phyloP scores from a whole-genome alignment of 2,797 vertebrate species.

The Eulemur coronatus region DNA sequence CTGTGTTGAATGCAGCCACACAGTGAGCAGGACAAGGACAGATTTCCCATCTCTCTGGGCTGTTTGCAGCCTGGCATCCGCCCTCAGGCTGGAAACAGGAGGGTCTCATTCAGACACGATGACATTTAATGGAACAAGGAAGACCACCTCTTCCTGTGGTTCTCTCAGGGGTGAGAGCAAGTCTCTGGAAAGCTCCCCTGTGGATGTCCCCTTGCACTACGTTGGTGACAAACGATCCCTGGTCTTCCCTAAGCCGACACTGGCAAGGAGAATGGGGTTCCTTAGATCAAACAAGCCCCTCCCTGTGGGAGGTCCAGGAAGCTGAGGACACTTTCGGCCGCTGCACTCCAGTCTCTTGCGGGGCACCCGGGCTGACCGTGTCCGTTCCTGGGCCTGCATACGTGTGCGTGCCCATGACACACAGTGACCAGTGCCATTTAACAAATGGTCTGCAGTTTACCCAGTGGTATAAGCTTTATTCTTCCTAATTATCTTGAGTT shows the following conservation, averaged over 20 bases:
- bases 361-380: fast-evolving
- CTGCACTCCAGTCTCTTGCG: background rate
- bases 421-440: fast-evolving
- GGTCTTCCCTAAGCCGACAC: background rate
- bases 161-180: background rate
- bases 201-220: too few species aligned
- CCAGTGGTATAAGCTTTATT: fast-evolving
- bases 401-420: fast-evolving
- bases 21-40: background rate
- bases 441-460: fast-evolving
- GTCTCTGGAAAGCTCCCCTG: background rate
- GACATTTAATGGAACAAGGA: background rate
- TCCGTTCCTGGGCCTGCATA: fast-evolving
- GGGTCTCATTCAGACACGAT: fast-evolving
- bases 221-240: fast-evolving
- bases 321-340: background rate
- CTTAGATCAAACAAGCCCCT: background rate
- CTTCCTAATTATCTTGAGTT: background rate
- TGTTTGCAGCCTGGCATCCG: background rate
- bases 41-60: background rate
- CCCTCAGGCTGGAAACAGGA: background rate
- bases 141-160: background rate
- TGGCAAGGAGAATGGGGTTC: fast-evolving
- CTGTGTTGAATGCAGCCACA: background rate
- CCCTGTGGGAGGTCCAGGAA: fast-evolving